Evolutionary conservation across 2,888 invertebrate species (phyloP), one percentile per base, ranked within the genome.

Genomic region (Aelia acuminata): DNA sequence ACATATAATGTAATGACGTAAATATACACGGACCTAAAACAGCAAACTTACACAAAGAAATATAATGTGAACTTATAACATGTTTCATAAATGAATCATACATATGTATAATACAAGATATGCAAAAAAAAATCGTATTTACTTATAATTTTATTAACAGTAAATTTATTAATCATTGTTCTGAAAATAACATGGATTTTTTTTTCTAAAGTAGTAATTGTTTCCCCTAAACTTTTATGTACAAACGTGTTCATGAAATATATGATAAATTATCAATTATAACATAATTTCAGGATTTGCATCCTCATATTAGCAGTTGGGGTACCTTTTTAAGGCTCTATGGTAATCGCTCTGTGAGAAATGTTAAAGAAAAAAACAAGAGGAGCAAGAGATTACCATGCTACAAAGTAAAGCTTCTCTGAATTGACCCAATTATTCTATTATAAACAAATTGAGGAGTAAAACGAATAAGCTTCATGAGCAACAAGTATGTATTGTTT

Each of bases 271-370:
- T 5, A 4, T 63, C 26, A 57, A 57, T 97, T 80, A 80, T 95
- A 22, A 22, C 39, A 39, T 75, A 43, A 80, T 80, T 80, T 20
- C 43, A 80, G 80, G 95, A 96, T 87, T 93, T 99, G 48, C 99
- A 99, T 93, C 99, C 99, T 0, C 97, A 98, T 92, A 96, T 99
- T 87, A 95, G 95, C 47, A 97, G 96, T 3, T 99, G 99, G 98
- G 99, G 99, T 88, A 98, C 98, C 0, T 94, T 99, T 84, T 93
- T 99, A 18, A 95, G 98, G 0, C 94, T 99, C 50, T 99, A 99
- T 92, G 98, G 98, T 87, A 97, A 97, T 91, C 95, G 96, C 57
- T 97, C 97, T 8, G 96, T 97, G 31, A 97, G 97, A 92, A 96
- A 96, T 89, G 96, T 97, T 91, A 97, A 97, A 92, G 98, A 98